Conservation (phyloP, 1,140 invertebrate species). For the fruit fly (Drosophila melanogaster) region Release_6_plus_ISO1_MT NT_033777.3:13238001-13238500, state of each 20-base stretch:
- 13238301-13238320: conserved; percentile 77
- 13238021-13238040: too few relatives aligned
- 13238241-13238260: conserved; percentile 51
- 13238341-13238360: conserved; percentile 69
- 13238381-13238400: conserved; percentile 63
- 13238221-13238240: conserved; percentile 23
- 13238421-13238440: neutral
- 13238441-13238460: conserved; percentile 8
- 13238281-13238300: conserved; percentile 41
- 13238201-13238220: conserved; percentile 85
- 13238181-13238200: conserved; percentile 96
- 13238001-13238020: conserved; percentile 1
- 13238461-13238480: conserved; percentile 13
- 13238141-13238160: conserved; percentile 92
- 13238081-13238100: conserved; percentile 92
- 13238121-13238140: conserved; percentile 93
- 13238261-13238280: neutral
- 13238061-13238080: conserved; percentile 95
- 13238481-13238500: conserved; percentile 17
- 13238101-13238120: conserved; percentile 94
- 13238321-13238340: conserved; percentile 50
- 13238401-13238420: conserved; percentile 35
- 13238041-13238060: conserved; percentile 87
- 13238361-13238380: conserved; percentile 72
- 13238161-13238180: conserved; percentile 95